Conservation (phyloP, 2,888 invertebrate species). For the Cataglyphis albicans region DNA sequence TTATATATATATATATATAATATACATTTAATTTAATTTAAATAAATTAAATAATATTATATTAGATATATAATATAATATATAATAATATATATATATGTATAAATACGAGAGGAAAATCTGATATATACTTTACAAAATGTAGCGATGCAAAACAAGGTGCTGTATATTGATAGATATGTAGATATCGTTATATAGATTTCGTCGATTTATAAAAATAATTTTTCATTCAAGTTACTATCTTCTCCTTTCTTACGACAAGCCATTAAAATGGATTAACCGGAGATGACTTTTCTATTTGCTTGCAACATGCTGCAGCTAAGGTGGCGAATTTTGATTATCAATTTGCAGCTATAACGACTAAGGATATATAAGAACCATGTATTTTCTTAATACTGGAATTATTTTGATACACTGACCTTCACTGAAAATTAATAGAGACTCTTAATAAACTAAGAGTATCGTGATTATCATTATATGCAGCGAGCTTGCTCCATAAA, state of each 20-base stretch:
- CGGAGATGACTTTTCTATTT: background rate
- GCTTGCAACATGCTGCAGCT: background rate
- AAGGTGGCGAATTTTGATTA: background rate
- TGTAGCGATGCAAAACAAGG: slow-evolving; percentile 76
- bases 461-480: background rate
- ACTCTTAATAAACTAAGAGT: background rate
- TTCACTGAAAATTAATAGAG: background rate
- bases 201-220: background rate
- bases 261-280: background rate
- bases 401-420: background rate
- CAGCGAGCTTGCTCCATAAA: background rate
- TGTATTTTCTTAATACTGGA: background rate
- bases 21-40: too few species aligned
- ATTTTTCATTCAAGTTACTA: slow-evolving; percentile 2
- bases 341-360: background rate
- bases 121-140: slow-evolving; percentile 30
- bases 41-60: too few species aligned
- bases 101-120: slow-evolving; percentile 28
- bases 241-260: background rate
- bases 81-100: background rate
- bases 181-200: background rate
- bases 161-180: slow-evolving; percentile 72
- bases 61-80: background rate
- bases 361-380: background rate
- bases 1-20: too few species aligned